These are phyloP conservation scores for Anagyrus pseudococci DNA, from an alignment of 2,888 invertebrate species.

Conservation along the genomic window DNA sequence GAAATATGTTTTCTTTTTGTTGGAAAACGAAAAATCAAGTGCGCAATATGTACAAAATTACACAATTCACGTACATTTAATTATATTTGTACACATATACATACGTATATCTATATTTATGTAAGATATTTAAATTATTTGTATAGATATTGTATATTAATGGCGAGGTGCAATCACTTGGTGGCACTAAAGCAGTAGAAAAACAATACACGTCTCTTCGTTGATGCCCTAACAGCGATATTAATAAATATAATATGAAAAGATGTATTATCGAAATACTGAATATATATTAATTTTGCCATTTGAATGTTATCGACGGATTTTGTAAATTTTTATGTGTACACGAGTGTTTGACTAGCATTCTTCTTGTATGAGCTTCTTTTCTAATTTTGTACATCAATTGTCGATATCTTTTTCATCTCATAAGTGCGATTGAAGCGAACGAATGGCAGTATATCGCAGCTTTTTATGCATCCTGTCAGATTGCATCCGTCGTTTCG, in stretches of 20 bases:
- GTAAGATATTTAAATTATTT: conserved; percentile 24
- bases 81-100: conserved; percentile 32
- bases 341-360: neutral
- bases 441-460: neutral
- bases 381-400: conserved; percentile 27
- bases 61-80: conserved; percentile 7
- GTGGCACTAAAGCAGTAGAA: neutral
- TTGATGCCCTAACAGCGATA: no score
- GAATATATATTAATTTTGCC: neutral
- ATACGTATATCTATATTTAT: conserved; percentile 25
- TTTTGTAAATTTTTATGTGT: conserved; percentile 1
- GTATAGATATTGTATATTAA: conserved; percentile 18
- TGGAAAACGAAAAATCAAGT: conserved; percentile 34
- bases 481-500: neutral
- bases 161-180: neutral
- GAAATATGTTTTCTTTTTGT: conserved; percentile 42
- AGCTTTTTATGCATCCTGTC: neutral
- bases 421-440: neutral
- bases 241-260: no score
- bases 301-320: neutral
- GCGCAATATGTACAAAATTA: conserved; percentile 35
- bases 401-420: conserved; percentile 10
- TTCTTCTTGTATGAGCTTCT: conserved; percentile 7
- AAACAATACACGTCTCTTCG: no score
- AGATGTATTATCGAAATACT: neutral